Percentiles rank a stretch among this genome's conserved stretches.
These are phyloP conservation scores for Nasalis larvatus DNA, from an alignment of 2,113 vertebrate genomes.

Conservation along the genomic window DNA sequence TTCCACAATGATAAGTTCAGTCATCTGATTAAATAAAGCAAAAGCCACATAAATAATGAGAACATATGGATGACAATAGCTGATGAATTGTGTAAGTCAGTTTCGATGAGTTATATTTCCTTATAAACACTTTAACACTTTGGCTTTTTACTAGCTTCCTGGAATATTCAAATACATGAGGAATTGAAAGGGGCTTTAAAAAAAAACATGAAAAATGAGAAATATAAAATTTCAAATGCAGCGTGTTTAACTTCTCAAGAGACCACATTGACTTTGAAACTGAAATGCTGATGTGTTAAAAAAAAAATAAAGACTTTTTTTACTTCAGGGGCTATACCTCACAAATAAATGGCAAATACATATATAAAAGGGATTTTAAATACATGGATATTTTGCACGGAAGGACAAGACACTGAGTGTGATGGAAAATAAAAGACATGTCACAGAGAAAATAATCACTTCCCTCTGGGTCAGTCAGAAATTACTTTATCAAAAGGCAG, in stretches of 20 bases:
- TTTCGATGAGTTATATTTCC: neutral
- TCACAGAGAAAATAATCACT: neutral
- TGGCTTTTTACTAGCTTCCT: neutral
- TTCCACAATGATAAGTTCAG: neutral
- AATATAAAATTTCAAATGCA: neutral
- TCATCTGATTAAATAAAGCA: neutral
- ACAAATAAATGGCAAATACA: neutral
- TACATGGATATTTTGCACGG: neutral
- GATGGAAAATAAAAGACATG: constrained; percentile 5
- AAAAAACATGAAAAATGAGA: neutral
- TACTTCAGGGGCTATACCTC: neutral
- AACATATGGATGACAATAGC: neutral
- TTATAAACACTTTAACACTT: neutral
- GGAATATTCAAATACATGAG: neutral
- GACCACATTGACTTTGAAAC: neutral
- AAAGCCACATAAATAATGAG: neutral
- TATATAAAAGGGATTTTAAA: neutral
- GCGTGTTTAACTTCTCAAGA: neutral
- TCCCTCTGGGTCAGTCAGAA: neutral
- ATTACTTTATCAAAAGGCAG: neutral
- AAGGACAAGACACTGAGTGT: neutral
- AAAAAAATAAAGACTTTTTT: neutral
- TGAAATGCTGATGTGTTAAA: neutral
- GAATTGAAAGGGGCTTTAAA: neutral
- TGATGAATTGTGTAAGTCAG: neutral